Evolutionary conservation across 2,113 vertebrate species (phyloP), one percentile per base, ranked within the genome.

Genomic region (Colaptes auratus): DNA sequence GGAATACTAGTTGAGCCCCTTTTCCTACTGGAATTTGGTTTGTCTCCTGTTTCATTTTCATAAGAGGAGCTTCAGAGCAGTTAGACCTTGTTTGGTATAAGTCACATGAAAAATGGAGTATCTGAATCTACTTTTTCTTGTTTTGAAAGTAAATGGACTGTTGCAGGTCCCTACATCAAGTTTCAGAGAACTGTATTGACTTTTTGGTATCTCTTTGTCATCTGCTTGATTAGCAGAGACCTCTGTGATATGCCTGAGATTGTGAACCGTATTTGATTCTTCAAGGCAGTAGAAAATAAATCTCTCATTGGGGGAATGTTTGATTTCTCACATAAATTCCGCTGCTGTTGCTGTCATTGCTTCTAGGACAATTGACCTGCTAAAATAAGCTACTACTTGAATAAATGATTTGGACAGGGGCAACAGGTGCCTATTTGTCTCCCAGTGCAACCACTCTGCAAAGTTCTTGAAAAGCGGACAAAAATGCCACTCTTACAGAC

Each of bases 401-500:
- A 82, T 21, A 72, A 91, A 20, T 42, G 0, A 27, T 16, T 53
- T 0, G 0, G 8, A 30, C 4, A 50, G 6, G 3, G 6, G 10
- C 58, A 73, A 46, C 18, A 46, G 44, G 44, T 39, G 39, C 10
- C 39, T 39, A 12, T 39, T 39, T 39, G 39, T 39, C 39, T 39
- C 39, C 39, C 39, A 39, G 39, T 12, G 39, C 39, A 39, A 39
- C 39, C 39, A 39, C 39, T 39, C 39, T 39, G 39, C 39, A 39
- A 11, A 39, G 39, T 39, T 39, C 39, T 39, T 39, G 39, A 39
- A 39, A 39, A 39, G 39, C 39, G 12, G 39, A 39, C 39, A 39
- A 39, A 39, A 39, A 39, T 39, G 39, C 39, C 39, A 39, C 39
- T 39, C 39, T 39, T 39, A 39, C 39, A 39, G 39, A 39, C 39